phyloP scores from a whole-genome alignment of 2,797 vertebrate genomes.

The Lepus oiostolus region DNA sequence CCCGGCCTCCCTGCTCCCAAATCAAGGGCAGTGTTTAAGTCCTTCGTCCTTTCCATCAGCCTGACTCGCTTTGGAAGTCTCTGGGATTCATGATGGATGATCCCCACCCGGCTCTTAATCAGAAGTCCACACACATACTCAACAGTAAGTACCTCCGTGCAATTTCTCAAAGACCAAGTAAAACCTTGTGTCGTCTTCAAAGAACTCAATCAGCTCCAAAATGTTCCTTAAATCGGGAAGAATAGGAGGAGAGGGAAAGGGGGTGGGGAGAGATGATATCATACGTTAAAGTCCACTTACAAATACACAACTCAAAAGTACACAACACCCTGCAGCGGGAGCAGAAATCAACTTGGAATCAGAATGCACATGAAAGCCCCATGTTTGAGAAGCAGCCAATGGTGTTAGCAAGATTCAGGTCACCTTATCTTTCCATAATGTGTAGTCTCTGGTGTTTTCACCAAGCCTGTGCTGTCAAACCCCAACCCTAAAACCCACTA shows the following conservation, averaged over 20 bases:
- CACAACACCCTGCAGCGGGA: constrained; percentile 60
- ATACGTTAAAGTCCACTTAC: constrained; percentile 71
- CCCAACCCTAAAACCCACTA: constrained; percentile 82
- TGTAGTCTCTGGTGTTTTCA: constrained; percentile 83
- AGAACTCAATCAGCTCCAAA: constrained; percentile 98
- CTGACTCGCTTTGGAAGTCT: constrained; percentile 81
- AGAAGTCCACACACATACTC: constrained; percentile 79
- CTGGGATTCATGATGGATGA: constrained; percentile 83
- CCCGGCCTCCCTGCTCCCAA: constrained; percentile 80
- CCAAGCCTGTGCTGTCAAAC: constrained; percentile 85
- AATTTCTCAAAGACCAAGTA: constrained; percentile 99
- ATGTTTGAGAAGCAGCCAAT: constrained; percentile 77
- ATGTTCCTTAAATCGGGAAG: constrained; percentile 92
- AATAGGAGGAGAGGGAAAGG: constrained; percentile 48
- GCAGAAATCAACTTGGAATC: constrained; percentile 78
- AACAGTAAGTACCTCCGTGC: constrained; percentile 93
- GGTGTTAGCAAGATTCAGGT: constrained; percentile 82
- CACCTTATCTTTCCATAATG: constrained; percentile 86
- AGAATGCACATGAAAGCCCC: constrained; percentile 77
- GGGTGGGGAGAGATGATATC: background rate
- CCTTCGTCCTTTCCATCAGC: constrained; percentile 82
- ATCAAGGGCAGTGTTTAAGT: constrained; percentile 85
- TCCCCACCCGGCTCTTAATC: constrained; percentile 72
- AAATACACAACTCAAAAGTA: constrained; percentile 71
- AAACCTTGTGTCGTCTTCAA: constrained; percentile 96